phyloP scores from a whole-genome alignment of 1,140 invertebrate genomes.

The Frieseomelitta varia region DNA sequence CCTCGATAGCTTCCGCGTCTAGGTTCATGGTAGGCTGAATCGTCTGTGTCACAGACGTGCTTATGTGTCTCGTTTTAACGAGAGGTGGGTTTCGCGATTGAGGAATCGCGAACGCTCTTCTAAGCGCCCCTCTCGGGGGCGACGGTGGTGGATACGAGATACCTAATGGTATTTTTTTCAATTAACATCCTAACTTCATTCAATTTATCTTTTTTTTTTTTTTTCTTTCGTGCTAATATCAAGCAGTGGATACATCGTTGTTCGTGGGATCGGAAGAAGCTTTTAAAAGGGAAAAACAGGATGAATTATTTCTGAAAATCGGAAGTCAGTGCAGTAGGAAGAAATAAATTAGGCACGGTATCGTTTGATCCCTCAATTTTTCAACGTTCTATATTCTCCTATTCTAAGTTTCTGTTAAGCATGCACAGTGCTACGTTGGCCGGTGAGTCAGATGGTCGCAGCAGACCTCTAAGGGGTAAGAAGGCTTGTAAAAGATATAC shows the following conservation, averaged over 20 bases:
- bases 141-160: conserved; percentile 90
- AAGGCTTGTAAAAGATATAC: conserved; percentile 21
- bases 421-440: conserved; percentile 35
- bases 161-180: conserved; percentile 74
- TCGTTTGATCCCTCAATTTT: background rate
- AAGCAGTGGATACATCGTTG: background rate
- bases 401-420: conserved; percentile 5
- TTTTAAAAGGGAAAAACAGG: background rate
- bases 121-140: conserved; percentile 86
- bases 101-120: conserved; percentile 86
- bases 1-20: conserved; percentile 77
- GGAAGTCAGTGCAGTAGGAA: background rate
- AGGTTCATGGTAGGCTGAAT: conserved; percentile 75
- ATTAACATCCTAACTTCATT: conserved; percentile 3
- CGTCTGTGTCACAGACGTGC: conserved; percentile 73
- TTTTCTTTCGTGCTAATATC: background rate
- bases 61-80: conserved; percentile 86
- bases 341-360: conserved; percentile 11
- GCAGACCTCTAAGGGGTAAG: conserved; percentile 1
- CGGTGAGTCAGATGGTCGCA: conserved; percentile 4
- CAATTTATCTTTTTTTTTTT: background rate
- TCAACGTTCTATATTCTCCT: conserved; percentile 22
- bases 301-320: background rate
- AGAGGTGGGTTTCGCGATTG: conserved; percentile 89
- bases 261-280: background rate